Evolutionary conservation across 2,888 invertebrate species (phyloP), one percentile per base, ranked within the genome.

Genomic region (Drosophila pseudotakahashii): DNA sequence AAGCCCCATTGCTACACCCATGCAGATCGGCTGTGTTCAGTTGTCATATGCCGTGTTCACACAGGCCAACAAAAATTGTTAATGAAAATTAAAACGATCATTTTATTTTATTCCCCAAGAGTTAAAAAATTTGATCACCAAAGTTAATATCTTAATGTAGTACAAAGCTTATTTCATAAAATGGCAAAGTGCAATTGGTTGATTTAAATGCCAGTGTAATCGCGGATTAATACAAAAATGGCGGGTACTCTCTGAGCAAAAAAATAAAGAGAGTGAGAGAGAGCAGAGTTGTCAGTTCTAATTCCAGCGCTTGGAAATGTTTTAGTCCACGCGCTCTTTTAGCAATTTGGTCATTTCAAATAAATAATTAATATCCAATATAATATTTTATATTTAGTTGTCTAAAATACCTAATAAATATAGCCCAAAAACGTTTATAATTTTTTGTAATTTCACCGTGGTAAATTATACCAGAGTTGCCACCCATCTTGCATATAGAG

Each of bases 61-160:
- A 7, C 16, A 19, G 32, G 3, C 42, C 10, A 23, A 42, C n/a
- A 10, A 34, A 51, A 26, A n/a, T 2, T 51, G 16, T 37, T 37
- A 7, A 9, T 30, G 26, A n/a, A 51, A 51, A 51, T 37, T 30
- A 1, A 30, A 30, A n/a, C 16, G 51, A 51, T 57, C 34, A n/a
- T 1, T 47, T 30, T 14, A 14, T 36, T 16, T 26, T 36, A 16
- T 10, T n/a, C 4, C 10, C 13, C 7, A 37, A 19, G 30, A 19
- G 11, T 2, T 6, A 45, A 45, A 23, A 13, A 0, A 6, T 14
- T 19, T 9, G 3, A 14, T 23, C 1, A 11, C 5, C 2, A 9
- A 44, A 23, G 16, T 7, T 13, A 34, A 13, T 32, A 3, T n/a
- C 0, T n/a, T n/a, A 41, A 1, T 19, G 19, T 19, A 32, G 16